Conservation (phyloP, 2,797 vertebrate genomes). For the Pseudomugil tenellus region DNA sequence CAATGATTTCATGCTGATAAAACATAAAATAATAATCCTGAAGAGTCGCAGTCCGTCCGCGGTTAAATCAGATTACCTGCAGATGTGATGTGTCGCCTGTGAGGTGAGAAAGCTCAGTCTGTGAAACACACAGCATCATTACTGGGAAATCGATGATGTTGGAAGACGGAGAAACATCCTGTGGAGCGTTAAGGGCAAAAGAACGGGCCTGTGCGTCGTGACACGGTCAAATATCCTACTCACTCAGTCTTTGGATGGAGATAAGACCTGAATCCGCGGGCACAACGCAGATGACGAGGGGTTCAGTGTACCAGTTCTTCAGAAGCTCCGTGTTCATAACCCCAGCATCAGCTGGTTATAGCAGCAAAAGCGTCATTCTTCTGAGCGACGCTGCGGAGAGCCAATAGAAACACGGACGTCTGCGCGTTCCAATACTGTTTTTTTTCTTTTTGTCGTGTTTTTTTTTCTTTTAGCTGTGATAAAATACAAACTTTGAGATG, state of each 20-base stretch:
- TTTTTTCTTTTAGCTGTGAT: conserved; percentile 16
- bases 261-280: conserved; percentile 48
- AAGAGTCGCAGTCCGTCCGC: neutral
- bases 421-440: conserved; percentile 59
- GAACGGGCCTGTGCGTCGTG: conserved; percentile 64
- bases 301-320: conserved; percentile 62
- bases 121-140: conserved; percentile 59
- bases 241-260: conserved; percentile 52
- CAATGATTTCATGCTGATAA: conserved; percentile 18
- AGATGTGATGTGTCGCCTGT: conserved; percentile 57
- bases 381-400: conserved; percentile 66
- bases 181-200: conserved; percentile 47
- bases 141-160: conserved; percentile 62
- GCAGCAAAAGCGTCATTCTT: conserved; percentile 66
- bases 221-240: conserved; percentile 65
- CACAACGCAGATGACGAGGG: conserved; percentile 43
- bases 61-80: conserved; percentile 55
- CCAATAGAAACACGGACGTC: conserved; percentile 67
- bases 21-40: neutral
- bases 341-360: conserved; percentile 74
- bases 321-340: conserved; percentile 63
- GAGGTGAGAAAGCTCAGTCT: conserved; percentile 46
- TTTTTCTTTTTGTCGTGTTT: no score
- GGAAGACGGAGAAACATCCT: conserved; percentile 62
- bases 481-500: conserved; percentile 51